These are phyloP conservation scores for Mythimna lalbum DNA, from an alignment of 2,888 invertebrate genomes.

Conservation along the genomic window DNA sequence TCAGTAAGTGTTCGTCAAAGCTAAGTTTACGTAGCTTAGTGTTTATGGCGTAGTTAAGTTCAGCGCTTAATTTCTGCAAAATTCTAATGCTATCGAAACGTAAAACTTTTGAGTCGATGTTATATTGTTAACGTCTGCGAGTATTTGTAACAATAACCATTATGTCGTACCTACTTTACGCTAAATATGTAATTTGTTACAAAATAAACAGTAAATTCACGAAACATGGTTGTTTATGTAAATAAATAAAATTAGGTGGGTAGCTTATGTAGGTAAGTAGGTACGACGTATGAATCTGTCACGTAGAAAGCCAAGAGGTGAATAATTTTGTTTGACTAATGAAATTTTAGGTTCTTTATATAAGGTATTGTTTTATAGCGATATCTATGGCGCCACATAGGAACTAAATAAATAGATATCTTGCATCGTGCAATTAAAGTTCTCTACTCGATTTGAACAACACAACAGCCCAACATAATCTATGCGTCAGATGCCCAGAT, in stretches of 20 bases:
- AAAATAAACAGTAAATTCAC: conserved; percentile 13
- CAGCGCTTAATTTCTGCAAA: neutral
- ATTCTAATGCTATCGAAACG: neutral
- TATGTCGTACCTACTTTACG: neutral
- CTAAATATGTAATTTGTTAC: conserved; percentile 11
- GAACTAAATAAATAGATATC: no score
- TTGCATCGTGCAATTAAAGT: no score
- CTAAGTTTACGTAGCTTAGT: neutral
- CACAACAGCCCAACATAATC: no score
- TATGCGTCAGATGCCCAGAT: no score
- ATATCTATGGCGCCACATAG: no score
- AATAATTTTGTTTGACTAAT: neutral
- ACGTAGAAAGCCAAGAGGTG: neutral
- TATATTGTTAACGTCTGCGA: neutral
- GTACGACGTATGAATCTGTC: neutral
- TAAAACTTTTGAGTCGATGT: neutral
- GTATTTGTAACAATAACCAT: neutral
- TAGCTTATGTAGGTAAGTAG: neutral
- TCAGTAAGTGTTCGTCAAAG: neutral
- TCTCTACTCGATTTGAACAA: no score
- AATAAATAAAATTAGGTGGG: conserved; percentile 12
- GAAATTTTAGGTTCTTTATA: neutral
- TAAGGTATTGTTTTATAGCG: no score
- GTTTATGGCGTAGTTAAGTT: neutral
- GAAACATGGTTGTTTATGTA: conserved; percentile 20